These are phyloP conservation scores for Epinotia brunnichana DNA, from an alignment of 2,888 invertebrate genomes.

Conservation along the genomic window DNA sequence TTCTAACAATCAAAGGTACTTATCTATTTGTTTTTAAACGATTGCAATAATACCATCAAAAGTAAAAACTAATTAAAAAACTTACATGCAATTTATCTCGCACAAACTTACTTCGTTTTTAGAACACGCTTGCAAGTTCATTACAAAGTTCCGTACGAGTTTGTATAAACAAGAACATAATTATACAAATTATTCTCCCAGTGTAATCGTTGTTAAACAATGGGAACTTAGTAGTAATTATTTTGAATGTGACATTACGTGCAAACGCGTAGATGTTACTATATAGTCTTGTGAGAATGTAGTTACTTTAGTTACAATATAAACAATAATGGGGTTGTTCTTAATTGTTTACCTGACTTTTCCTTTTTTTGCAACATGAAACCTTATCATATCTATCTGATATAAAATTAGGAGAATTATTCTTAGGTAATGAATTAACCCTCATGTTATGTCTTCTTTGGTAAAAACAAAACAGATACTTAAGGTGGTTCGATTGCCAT, in stretches of 20 bases:
- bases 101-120: neutral
- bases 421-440: too few species aligned
- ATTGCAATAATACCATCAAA: too few species aligned
- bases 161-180: conserved; percentile 27
- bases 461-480: too few species aligned
- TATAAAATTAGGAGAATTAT: too few species aligned
- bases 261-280: neutral
- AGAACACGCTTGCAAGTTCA: neutral
- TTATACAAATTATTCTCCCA: conserved; percentile 16
- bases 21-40: too few species aligned
- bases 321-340: neutral
- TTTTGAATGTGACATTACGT: conserved; percentile 26
- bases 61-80: neutral
- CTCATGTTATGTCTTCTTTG: too few species aligned
- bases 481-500: too few species aligned
- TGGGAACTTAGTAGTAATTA: conserved; percentile 27
- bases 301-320: neutral
- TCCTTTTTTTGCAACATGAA: neutral
- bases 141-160: conserved; percentile 8
- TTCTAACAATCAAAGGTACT: too few species aligned
- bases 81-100: neutral
- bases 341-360: neutral
- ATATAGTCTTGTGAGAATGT: conserved; percentile 17
- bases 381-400: too few species aligned
- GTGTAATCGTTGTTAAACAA: conserved; percentile 26